These are phyloP conservation scores for Trichechus manatus DNA, from an alignment of 2,113 vertebrate genomes.

Conservation along the genomic window DNA sequence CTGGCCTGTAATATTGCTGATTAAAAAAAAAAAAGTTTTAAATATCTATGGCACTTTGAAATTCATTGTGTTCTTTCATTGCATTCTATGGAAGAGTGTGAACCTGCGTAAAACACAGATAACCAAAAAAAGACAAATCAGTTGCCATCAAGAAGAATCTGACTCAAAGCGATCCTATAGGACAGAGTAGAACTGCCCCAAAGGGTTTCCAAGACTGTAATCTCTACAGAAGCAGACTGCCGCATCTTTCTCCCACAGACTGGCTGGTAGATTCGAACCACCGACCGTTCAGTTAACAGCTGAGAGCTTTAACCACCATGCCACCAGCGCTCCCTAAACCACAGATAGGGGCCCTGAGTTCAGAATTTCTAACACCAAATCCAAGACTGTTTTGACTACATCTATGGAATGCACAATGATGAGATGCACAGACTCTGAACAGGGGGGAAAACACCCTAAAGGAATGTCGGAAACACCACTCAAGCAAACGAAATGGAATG, in stretches of 20 bases:
- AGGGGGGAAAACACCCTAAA: not conserved
- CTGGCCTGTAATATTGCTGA: not conserved
- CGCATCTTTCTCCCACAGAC: not conserved
- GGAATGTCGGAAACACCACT: not conserved
- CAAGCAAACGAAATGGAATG: not conserved
- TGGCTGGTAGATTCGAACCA: not conserved
- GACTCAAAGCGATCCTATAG: not conserved
- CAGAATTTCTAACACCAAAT: not conserved
- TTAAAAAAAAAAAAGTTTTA: not conserved
- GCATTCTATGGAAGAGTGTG: not conserved
- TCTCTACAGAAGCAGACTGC: not conserved
- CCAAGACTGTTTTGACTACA: not conserved
- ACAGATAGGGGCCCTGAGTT: not conserved
- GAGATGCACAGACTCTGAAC: not conserved
- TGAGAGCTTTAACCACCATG: not conserved
- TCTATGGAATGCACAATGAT: not conserved
- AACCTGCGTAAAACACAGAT: not conserved
- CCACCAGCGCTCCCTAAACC: not conserved
- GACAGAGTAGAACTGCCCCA: not conserved
- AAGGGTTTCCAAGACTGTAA: not conserved
- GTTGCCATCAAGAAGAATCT: not conserved
- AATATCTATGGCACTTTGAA: constrained; percentile 3
- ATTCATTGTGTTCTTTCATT: constrained; percentile 36
- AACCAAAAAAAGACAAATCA: not conserved
- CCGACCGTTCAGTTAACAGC: not conserved